Evolutionary conservation across 2,888 invertebrate genomes (phyloP).

Genomic region (Nomada fucata): DNA sequence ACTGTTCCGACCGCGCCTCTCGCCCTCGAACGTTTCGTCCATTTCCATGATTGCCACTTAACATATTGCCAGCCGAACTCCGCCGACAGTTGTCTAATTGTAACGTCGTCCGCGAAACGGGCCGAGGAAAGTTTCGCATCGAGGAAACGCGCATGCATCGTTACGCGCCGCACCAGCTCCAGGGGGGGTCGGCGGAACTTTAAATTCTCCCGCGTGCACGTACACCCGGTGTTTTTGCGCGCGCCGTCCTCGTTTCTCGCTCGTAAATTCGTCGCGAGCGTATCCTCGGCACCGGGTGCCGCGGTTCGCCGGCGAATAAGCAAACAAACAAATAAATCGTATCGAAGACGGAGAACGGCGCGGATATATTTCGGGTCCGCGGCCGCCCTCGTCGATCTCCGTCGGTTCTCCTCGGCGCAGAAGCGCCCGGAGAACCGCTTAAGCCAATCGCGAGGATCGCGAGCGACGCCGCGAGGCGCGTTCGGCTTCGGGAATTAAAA

Average conservation of each 20-base stretch:
- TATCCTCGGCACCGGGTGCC: background rate
- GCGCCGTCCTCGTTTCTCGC: background rate
- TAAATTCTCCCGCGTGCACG: no score
- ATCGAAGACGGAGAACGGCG: background rate
- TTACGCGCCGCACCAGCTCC: no score
- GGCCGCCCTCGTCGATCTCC: background rate
- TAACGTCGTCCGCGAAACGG: no score
- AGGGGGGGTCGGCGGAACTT: no score
- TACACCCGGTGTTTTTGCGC: no score
- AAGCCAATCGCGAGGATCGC: conserved; percentile 62
- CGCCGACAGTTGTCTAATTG: no score
- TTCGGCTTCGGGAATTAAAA: conserved; percentile 76
- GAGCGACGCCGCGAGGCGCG: conserved; percentile 67
- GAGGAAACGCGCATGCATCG: no score
- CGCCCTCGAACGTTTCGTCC: conserved; percentile 15
- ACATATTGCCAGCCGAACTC: background rate
- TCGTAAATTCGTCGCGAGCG: background rate
- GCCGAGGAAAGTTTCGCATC: background rate
- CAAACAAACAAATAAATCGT: conserved; percentile 36
- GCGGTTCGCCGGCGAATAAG: background rate
- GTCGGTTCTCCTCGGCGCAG: conserved; percentile 21
- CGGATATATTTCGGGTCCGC: background rate
- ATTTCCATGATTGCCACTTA: conserved; percentile 1
- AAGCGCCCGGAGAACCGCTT: conserved; percentile 53
- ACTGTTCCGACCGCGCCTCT: conserved; percentile 26